Conservation (phyloP, 1,140 invertebrate species). For the Ips typographus region DNA sequence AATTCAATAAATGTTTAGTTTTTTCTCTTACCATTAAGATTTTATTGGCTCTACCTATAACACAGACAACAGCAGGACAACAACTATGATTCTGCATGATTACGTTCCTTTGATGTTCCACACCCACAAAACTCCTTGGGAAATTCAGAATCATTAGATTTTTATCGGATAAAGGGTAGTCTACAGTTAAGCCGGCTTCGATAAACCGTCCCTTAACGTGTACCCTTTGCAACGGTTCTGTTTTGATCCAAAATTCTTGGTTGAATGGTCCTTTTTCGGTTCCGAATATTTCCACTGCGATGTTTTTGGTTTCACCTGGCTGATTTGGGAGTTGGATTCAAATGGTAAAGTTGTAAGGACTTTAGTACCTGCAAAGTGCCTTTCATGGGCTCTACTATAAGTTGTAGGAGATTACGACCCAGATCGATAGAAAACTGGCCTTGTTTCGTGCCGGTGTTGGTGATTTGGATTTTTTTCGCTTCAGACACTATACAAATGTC, state of each 20-base stretch:
- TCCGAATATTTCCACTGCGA: slow-evolving; percentile 40
- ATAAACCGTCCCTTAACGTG: slow-evolving; percentile 39
- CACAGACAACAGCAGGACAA: slow-evolving; percentile 38
- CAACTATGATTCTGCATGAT: slow-evolving; percentile 43
- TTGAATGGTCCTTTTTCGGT: slow-evolving; percentile 33
- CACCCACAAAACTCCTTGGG: slow-evolving; percentile 41
- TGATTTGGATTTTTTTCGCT: slow-evolving; percentile 28
- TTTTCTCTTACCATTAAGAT: background rate
- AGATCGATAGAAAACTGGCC: slow-evolving; percentile 37
- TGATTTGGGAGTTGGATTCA: slow-evolving; percentile 10
- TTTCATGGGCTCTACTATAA: slow-evolving; percentile 41
- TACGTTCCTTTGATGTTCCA: slow-evolving; percentile 26
- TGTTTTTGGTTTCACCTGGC: slow-evolving; percentile 27
- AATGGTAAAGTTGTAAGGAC: slow-evolving; percentile 2
- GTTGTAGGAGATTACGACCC: slow-evolving; percentile 38
- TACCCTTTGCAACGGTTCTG: slow-evolving; percentile 39
- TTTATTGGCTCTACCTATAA: background rate
- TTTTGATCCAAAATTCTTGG: slow-evolving; percentile 46
- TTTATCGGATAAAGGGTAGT: slow-evolving; percentile 26
- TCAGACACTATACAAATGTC: slow-evolving; percentile 36
- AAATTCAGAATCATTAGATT: slow-evolving; percentile 40
- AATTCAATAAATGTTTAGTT: background rate
- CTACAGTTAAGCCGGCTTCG: slow-evolving; percentile 28
- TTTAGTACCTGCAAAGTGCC: slow-evolving; percentile 34
- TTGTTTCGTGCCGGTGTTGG: slow-evolving; percentile 37